phyloP scores from a whole-genome alignment of 2,113 vertebrate species.

The Sylvilagus bachmani region DNA sequence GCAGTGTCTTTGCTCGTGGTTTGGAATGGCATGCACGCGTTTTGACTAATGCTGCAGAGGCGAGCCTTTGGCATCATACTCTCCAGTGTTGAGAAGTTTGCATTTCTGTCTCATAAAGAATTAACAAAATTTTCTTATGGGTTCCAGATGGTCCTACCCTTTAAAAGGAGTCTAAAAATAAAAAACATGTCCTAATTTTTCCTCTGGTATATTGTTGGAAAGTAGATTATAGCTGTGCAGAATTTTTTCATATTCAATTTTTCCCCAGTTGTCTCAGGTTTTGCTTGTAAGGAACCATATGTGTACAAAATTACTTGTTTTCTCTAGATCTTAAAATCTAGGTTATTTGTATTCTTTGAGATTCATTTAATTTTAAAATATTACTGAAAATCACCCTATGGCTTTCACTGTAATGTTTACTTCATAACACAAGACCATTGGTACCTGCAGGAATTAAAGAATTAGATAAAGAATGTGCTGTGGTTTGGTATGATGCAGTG shows the following conservation, averaged over 20 bases:
- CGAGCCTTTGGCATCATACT: constrained; percentile 5
- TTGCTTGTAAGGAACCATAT: constrained; percentile 23
- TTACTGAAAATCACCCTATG: neutral
- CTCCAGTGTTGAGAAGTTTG: constrained; percentile 10
- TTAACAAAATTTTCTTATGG: neutral
- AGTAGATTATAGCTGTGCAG: neutral
- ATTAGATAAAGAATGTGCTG: neutral
- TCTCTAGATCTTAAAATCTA: neutral
- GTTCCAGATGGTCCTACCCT: neutral
- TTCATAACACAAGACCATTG: neutral
- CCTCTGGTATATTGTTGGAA: neutral
- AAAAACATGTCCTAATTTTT: neutral
- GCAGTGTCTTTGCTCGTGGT: neutral
- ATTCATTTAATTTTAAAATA: constrained; percentile 9
- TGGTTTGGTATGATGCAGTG: neutral
- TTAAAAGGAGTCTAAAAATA: neutral
- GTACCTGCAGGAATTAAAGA: neutral
- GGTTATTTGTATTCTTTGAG: constrained; percentile 27
- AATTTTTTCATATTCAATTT: constrained; percentile 29
- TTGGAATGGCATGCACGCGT: neutral
- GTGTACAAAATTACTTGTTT: neutral
- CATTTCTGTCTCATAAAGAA: constrained; percentile 58
- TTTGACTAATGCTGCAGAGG: neutral
- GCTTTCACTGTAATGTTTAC: constrained; percentile 14
- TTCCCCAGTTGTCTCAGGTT: constrained; percentile 15